Base-by-base conservation (phyloP, 2,888 invertebrate genomes). In the Caenorhabditis becei region DNA sequence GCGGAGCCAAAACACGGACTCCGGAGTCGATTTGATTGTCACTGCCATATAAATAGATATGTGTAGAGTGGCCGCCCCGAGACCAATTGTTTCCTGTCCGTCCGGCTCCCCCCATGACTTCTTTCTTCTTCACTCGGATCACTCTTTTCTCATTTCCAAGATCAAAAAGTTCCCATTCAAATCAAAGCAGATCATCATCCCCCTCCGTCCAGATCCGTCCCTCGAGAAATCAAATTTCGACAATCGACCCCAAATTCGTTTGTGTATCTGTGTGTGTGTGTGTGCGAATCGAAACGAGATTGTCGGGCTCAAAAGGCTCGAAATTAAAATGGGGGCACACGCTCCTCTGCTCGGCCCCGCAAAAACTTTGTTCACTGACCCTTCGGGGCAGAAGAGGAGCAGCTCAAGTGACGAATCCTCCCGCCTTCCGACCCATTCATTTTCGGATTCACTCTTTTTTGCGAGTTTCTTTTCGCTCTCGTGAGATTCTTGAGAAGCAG, bases 281-380 rank as follows among this genome's bases (percentile, higher is more conserved):
- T 18, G 28, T 11, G 61, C 44, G 37, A 59, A 59, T 54, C 54
- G 20, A 67, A 66, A 66, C 66, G 66, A 66, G 58, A 67, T 58
- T 67, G 20, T 10, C 23, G 32, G 14, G 26, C 56, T 47, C 44
- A 58, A 66, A 66, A 58, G 67, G 67, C 67, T 67, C 67, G 35
- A 67, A 67, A 67, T 67, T 67, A 67, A 67, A 67, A 58, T 67
- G 56, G 56, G 23, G 35, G n/a, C 28, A 35, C 20, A 8, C 41
- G 41, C 41, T 37, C 20, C 59, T 23, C 59, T 28, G 7, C 41
- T 41, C 41, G 41, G 10, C 32, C 14, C 32, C 26, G 14, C 32
- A 26, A 28, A 53, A 58, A 49, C 32, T 63, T 51, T 63, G 49
- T 63, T 63, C 58, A 54, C 32, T 58, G 58, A 69, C 59, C 58